Evolutionary conservation across 2,113 vertebrate species (phyloP), one percentile per base, ranked within the genome.

Genomic region (Ictidomys tridecemlineatus): DNA sequence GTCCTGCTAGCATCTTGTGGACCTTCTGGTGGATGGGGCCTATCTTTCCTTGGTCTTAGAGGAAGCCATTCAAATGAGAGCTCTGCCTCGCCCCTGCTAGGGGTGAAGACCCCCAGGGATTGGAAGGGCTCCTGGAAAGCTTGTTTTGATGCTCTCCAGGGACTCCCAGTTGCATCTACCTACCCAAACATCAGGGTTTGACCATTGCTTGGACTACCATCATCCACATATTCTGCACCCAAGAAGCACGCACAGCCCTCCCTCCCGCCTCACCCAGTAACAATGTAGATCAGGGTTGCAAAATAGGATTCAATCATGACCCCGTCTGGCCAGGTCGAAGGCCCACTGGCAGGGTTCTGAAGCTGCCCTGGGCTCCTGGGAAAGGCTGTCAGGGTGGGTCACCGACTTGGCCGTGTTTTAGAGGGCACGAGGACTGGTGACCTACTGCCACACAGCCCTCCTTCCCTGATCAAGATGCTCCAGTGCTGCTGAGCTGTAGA

Each of bases 321-420:
- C 42, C 37, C 14, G 18, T 67, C 53, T 3, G 39, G 34, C 76
- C 77, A 22, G 1, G 18, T 34, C 11, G 16, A 24, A 13, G 0
- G 8, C 7, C 20, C 0, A 22, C 20, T 58, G 17, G 84, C 5
- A 10, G 65, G 45, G 80, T 39, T 82, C 17, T 13, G 8, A 26
- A 17, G 37, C 7, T 1, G 34, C 37, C 0, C 0, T 0, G 2
- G 8, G 34, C 39, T 56, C 34, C 26, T 20, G 42, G 80, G 51
- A 74, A 80, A 32, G 86, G 42, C 28, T 34, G 30, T 65, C 37
- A 2, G 10, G 32, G 26, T 14, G 13, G 30, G 14, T 37, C 13
- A 63, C 1, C 0, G 51, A 48, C 20, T 37, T 20, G 24, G 69
- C 56, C 48, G 32, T n/a, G 0, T 26, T 69, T 91, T 14, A 34